Evolutionary conservation across 1,140 invertebrate genomes (phyloP).

Genomic region (Caenorhabditis elegans): WBcel235 BX284606.5:14064501-14065000

Average conservation of each 20-base stretch:
- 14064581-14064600: slow-evolving; percentile 26
- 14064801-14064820: background rate
- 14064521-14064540: slow-evolving; percentile 38
- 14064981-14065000: background rate
- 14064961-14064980: too few species aligned
- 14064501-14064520: slow-evolving; percentile 28
- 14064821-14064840: slow-evolving; percentile 33
- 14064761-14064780: slow-evolving; percentile 60
- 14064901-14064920: slow-evolving; percentile 59
- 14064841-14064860: slow-evolving; percentile 60
- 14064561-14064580: slow-evolving; percentile 29
- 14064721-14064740: slow-evolving; percentile 50
- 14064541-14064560: background rate
- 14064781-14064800: slow-evolving; percentile 60
- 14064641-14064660: background rate
- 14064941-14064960: slow-evolving; percentile 57
- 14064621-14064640: slow-evolving; percentile 34
- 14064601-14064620: slow-evolving; percentile 36
- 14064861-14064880: slow-evolving; percentile 60
- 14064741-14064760: slow-evolving; percentile 54
- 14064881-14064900: slow-evolving; percentile 62
- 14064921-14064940: slow-evolving; percentile 60
- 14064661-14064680: slow-evolving; percentile 40
- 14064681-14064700: slow-evolving; percentile 61
- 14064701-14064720: slow-evolving; percentile 53